Percentiles rank a stretch among this genome's conserved stretches.
Evolutionary conservation across 35 echinoderm and acorn worm genomes (phyloP).

Genomic region (Strongylocentrotus purpuratus): DNA sequence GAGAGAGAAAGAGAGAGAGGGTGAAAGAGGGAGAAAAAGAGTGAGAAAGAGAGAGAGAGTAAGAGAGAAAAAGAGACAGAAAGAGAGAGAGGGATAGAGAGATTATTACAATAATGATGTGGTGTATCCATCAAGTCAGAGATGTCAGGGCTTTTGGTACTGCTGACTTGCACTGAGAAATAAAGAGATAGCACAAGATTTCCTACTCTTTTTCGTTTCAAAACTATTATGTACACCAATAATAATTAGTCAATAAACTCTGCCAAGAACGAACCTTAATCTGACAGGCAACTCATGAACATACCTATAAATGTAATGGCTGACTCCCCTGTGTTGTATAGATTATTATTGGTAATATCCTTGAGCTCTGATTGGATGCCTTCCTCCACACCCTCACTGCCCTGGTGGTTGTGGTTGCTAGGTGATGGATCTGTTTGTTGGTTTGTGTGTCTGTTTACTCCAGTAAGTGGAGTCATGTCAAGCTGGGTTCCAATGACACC

Average conservation of each 20-base stretch:
- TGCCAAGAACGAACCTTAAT: too few species aligned
- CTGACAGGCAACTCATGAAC: too few species aligned
- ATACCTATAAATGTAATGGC: slow-evolving; percentile 56
- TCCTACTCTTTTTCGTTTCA: too few species aligned
- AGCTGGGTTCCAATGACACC: slow-evolving; percentile 80
- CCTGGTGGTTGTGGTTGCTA: not conserved
- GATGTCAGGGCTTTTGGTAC: not conserved
- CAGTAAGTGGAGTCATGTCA: slow-evolving; percentile 83
- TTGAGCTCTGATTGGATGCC: slow-evolving; percentile 50
- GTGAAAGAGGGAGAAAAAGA: too few species aligned
- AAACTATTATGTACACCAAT: too few species aligned
- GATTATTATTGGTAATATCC: slow-evolving; percentile 81
- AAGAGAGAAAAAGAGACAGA: too few species aligned
- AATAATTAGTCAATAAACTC: too few species aligned
- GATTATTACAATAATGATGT: too few species aligned
- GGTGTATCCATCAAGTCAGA: not conserved
- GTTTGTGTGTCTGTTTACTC: slow-evolving; percentile 35
- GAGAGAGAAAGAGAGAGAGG: not conserved
- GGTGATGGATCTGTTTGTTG: slow-evolving; percentile 30
- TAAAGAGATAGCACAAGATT: too few species aligned
- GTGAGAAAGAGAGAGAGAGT: too few species aligned
- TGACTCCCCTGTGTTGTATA: slow-evolving; percentile 38
- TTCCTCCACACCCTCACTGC: not conserved
- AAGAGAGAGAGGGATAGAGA: too few species aligned
- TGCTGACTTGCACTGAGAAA: not conserved